These are phyloP conservation scores for Menidia beryllina DNA, from an alignment of 2,113 vertebrate genomes.

Conservation along the genomic window DNA sequence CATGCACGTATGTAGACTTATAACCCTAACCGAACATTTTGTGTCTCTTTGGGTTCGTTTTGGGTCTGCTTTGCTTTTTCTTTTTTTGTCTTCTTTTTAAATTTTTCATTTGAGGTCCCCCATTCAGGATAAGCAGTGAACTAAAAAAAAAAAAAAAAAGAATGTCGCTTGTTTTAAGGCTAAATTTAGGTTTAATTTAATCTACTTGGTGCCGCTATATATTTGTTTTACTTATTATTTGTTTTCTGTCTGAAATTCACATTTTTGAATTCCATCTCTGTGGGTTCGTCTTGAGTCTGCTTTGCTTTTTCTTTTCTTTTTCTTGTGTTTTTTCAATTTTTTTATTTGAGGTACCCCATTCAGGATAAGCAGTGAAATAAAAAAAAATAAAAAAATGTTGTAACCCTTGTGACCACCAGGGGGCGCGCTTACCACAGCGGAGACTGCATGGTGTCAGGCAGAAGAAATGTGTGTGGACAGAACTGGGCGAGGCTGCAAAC, in stretches of 20 bases:
- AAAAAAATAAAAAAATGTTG: no score
- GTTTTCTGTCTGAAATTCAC: no score
- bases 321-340: neutral
- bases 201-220: no score
- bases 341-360: fast-evolving
- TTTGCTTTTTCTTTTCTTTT: neutral
- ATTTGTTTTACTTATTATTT: no score
- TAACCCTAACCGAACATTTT: no score
- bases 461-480: neutral
- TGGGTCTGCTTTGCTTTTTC: neutral
- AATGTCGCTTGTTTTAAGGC: no score
- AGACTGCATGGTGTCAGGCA: neutral
- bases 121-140: no score
- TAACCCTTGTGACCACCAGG: conserved; percentile 42
- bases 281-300: neutral
- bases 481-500: conserved; percentile 27
- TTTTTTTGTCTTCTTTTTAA: neutral
- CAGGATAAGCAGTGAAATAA: no score
- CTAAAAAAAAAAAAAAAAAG: no score
- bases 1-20: no score
- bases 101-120: fast-evolving
- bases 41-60: fast-evolving
- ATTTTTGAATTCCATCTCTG: no score
- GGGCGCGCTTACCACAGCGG: conserved; percentile 24
- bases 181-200: no score